Evolutionary conservation across 2,888 invertebrate species (phyloP).

Genomic region (Prosopocoilus inquinatus): DNA sequence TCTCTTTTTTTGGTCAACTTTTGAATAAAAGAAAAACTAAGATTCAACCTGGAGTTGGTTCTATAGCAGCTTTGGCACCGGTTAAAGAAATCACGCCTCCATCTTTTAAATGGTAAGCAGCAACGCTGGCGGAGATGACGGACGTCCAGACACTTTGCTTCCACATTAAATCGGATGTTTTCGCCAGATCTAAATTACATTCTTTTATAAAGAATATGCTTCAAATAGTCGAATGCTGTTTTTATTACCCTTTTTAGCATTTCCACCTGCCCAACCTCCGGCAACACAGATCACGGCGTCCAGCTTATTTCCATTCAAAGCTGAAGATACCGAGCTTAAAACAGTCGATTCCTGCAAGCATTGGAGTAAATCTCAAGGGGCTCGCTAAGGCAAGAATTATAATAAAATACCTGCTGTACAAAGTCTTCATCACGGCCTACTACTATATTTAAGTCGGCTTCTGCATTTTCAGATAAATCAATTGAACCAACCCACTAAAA

Average conservation of each 20-base stretch:
- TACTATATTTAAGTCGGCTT: slow-evolving; percentile 86
- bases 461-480: slow-evolving; percentile 46
- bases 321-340: slow-evolving; percentile 61
- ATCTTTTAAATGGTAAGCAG: slow-evolving; percentile 79
- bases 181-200: slow-evolving; percentile 67
- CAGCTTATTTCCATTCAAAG: slow-evolving; percentile 74
- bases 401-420: slow-evolving; percentile 59
- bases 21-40: too few species aligned
- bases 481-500: slow-evolving; percentile 50
- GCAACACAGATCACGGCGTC: slow-evolving; percentile 98
- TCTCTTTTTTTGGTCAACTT: too few species aligned
- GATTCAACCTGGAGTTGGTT: slow-evolving; percentile 64
- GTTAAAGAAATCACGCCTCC: slow-evolving; percentile 92
- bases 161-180: slow-evolving; percentile 94
- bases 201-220: not conserved
- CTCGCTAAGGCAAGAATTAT: slow-evolving; percentile 4
- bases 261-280: slow-evolving; percentile 98
- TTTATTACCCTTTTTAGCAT: slow-evolving; percentile 65
- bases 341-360: slow-evolving; percentile 62
- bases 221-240: not conserved
- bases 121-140: slow-evolving; percentile 83
- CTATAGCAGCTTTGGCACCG: slow-evolving; percentile 91
- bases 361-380: slow-evolving; percentile 7
- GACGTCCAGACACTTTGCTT: slow-evolving; percentile 98
- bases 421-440: slow-evolving; percentile 77